Conservation (phyloP, 2,888 invertebrate species). For the Himalopsyche japonica region DNA sequence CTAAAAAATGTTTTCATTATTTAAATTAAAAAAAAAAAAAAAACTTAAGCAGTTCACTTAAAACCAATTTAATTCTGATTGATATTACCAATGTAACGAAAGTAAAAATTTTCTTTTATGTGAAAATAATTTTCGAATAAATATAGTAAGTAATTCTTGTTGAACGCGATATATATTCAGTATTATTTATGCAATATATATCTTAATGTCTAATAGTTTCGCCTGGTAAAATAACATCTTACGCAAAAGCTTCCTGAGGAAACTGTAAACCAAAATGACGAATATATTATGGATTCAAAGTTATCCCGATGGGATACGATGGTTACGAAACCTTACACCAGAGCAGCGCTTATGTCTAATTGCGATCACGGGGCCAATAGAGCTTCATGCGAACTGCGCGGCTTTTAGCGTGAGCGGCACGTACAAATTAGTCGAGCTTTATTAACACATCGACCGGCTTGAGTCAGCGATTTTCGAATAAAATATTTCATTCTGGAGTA, state of each 20-base stretch:
- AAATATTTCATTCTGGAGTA: too few species aligned
- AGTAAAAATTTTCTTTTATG: too few species aligned
- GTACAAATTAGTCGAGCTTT: background rate
- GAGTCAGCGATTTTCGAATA: background rate
- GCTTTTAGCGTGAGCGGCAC: background rate
- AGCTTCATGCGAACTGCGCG: background rate
- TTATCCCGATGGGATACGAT: background rate
- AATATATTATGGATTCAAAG: background rate
- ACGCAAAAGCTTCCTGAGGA: background rate
- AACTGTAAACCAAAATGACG: background rate
- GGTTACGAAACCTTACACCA: background rate
- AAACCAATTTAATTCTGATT: too few species aligned
- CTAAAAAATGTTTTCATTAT: too few species aligned
- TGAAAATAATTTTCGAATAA: too few species aligned
- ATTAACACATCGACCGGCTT: background rate
- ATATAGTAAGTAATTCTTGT: too few species aligned
- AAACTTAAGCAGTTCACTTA: too few species aligned
- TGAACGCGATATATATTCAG: too few species aligned
- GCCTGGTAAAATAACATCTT: background rate
- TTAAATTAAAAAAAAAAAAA: too few species aligned
- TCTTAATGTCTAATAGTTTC: background rate
- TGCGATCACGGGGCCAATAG: slow-evolving; percentile 13
- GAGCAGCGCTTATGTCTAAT: slow-evolving; percentile 17
- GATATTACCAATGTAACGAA: too few species aligned
- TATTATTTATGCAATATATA: background rate